phyloP scores from a whole-genome alignment of 2,113 vertebrate genomes.

The Axis porcinus region DNA sequence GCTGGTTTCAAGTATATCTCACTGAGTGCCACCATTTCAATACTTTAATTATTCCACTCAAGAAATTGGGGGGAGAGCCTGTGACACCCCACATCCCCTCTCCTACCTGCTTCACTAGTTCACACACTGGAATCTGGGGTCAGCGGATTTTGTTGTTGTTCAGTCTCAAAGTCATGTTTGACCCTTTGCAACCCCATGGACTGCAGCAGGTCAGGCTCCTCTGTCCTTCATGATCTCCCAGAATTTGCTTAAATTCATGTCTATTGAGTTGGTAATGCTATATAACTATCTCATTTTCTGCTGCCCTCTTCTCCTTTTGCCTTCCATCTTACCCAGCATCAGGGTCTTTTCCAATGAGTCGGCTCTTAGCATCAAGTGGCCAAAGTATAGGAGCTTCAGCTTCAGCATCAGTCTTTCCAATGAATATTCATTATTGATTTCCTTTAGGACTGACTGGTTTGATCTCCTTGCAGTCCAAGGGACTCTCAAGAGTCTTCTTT shows the following conservation, averaged over 20 bases:
- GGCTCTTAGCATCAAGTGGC: neutral
- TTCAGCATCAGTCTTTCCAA: neutral
- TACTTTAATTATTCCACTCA: neutral
- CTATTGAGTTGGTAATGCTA: neutral
- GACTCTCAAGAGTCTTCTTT: neutral
- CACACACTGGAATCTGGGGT: neutral
- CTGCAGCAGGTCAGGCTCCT: neutral
- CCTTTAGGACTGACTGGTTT: neutral
- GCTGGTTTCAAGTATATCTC: neutral
- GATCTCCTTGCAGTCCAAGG: neutral
- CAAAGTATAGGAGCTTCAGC: neutral
- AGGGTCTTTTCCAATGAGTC: neutral
- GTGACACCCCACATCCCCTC: rapidly evolving
- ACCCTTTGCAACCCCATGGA: neutral
- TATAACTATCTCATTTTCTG: neutral
- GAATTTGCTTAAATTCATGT: neutral
- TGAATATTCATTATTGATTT: neutral
- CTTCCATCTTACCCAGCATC: neutral
- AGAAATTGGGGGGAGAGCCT: neutral
- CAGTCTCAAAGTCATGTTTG: neutral
- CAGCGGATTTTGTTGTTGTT: neutral
- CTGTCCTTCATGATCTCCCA: neutral
- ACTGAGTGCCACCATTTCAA: neutral
- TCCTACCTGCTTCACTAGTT: neutral
- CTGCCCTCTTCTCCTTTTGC: neutral